These are phyloP conservation scores for Macrophya annulata DNA, from an alignment of 2,888 invertebrate genomes.

Conservation along the genomic window DNA sequence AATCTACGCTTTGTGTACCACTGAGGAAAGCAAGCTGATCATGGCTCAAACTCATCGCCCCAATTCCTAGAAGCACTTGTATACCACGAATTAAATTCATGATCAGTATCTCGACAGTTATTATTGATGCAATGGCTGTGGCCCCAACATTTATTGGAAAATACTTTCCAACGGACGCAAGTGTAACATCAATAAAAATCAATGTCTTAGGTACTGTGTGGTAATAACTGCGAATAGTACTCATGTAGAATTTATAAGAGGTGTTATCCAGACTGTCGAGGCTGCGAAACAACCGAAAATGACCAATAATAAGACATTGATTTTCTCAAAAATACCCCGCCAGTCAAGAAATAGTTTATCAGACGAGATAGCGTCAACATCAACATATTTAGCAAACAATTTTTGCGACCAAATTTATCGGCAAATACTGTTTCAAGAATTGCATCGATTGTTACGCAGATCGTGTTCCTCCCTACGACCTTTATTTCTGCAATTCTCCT, in stretches of 20 bases:
- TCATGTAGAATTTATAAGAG: too few species aligned
- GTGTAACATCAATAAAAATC: not conserved
- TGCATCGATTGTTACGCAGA: not conserved
- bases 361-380: not conserved
- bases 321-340: not conserved
- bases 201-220: not conserved
- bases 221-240: not conserved
- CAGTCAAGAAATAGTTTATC: not conserved
- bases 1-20: not conserved
- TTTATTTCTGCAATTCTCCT: not conserved
- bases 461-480: too few species aligned
- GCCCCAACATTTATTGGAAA: not conserved
- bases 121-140: not conserved
- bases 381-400: not conserved
- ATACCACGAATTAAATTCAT: not conserved
- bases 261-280: not conserved
- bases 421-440: not conserved
- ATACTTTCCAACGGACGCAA: not conserved
- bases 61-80: too few species aligned
- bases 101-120: not conserved
- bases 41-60: not conserved
- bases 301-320: not conserved
- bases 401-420: slow-evolving; percentile 7
- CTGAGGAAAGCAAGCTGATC: not conserved
- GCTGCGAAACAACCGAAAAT: not conserved